A percentile compares a stretch with the other conserved stretches of the same genome.
phyloP scores from a whole-genome alignment of 2,113 vertebrate genomes.

The Myrmecophaga tridactyla region DNA sequence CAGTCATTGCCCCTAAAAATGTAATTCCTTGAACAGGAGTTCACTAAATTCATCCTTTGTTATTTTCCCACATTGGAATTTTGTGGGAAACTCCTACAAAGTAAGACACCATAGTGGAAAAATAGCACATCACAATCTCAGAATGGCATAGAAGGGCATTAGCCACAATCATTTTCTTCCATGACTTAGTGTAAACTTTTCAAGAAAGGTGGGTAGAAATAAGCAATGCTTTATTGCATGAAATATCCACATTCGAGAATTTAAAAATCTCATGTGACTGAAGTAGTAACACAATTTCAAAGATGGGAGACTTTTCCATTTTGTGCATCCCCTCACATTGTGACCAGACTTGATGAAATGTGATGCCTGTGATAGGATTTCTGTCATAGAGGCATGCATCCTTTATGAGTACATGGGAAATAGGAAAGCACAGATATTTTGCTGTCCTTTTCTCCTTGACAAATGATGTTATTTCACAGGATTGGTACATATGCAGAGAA shows the following conservation, averaged over 20 bases:
- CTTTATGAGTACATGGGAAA: neutral
- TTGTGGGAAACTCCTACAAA: neutral
- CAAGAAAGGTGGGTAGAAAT: neutral
- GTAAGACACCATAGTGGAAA: neutral
- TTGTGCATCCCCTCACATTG: neutral
- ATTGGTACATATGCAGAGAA: neutral
- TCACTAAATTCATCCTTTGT: neutral
- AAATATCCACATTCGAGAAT: neutral
- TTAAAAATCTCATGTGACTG: conserved; percentile 18
- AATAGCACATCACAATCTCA: neutral
- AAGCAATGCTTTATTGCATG: neutral
- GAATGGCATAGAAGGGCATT: neutral
- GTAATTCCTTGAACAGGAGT: neutral
- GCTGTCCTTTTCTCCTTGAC: neutral
- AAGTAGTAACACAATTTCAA: neutral
- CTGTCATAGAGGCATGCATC: neutral
- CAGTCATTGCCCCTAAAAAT: neutral
- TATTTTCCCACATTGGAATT: neutral
- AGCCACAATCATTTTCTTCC: neutral
- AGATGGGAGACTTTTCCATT: neutral
- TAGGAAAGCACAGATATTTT: neutral
- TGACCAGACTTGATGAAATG: neutral
- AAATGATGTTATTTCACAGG: neutral
- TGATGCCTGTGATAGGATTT: neutral
- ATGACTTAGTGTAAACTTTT: neutral